A percentile compares a stretch with the other conserved stretches of the same genome.
phyloP scores from a whole-genome alignment of 2,797 vertebrate species.

The Aldrovandia affinis region DNA sequence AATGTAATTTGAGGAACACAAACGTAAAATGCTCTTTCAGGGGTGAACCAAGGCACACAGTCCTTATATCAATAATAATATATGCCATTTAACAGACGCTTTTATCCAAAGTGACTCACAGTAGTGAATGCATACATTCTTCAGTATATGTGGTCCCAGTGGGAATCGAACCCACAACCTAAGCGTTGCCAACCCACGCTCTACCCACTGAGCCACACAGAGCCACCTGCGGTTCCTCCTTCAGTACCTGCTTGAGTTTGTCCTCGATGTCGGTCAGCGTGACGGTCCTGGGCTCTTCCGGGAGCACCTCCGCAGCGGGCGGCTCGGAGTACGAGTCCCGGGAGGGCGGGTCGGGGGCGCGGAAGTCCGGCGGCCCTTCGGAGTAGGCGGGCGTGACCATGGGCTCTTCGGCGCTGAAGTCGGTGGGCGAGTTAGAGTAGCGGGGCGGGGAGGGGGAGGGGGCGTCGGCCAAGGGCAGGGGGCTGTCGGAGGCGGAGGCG shows the following conservation, averaged over 20 bases:
- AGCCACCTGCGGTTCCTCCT: no score
- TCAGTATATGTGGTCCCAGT: no score
- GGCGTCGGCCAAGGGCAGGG: slow-evolving; percentile 40
- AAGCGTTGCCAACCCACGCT: no score
- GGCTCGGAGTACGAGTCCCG: slow-evolving; percentile 14
- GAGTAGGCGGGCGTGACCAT: slow-evolving; percentile 51
- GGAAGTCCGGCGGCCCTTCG: slow-evolving; percentile 68
- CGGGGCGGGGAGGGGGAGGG: slow-evolving; percentile 51
- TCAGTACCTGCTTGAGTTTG: slow-evolving; percentile 68
- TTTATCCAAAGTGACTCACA: no score
- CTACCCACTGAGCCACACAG: no score
- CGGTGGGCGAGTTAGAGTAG: slow-evolving; percentile 54
- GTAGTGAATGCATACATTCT: no score
- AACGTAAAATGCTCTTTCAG: neutral
- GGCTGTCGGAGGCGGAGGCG: slow-evolving; percentile 40
- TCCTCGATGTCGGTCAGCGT: slow-evolving; percentile 70
- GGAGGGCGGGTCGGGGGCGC: slow-evolving; percentile 71
- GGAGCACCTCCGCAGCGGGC: slow-evolving; percentile 33
- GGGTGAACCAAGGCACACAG: neutral
- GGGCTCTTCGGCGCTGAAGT: slow-evolving; percentile 43
- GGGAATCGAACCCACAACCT: no score
- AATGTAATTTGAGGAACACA: neutral
- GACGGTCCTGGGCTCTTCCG: slow-evolving; percentile 52
- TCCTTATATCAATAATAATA: no score
- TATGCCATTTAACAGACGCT: no score